Conservation (phyloP, 2,797 vertebrate genomes). For the Uromys caudimaculatus region DNA sequence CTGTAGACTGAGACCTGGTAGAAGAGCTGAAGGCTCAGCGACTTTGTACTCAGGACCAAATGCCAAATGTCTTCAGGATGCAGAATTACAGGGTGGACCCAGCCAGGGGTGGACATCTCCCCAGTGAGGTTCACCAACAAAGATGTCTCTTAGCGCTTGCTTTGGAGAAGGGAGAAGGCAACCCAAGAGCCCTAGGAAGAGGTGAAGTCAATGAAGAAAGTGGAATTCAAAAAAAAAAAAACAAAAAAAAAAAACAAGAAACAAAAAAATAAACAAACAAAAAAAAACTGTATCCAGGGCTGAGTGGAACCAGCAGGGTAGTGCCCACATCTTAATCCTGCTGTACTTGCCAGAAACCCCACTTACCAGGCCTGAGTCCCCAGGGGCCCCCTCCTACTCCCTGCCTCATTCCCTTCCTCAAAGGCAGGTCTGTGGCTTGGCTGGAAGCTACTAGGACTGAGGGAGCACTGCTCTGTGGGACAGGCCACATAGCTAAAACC, state of each 20-base stretch:
- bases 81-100: background rate
- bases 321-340: background rate
- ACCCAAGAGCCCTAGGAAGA: background rate
- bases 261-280: no score
- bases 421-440: constrained; percentile 70
- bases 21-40: background rate
- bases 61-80: background rate
- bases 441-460: constrained; percentile 27
- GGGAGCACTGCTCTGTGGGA: constrained; percentile 51
- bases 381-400: background rate
- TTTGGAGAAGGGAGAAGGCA: background rate
- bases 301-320: background rate
- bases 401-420: constrained; percentile 27
- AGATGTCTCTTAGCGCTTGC: background rate
- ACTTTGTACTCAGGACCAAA: background rate
- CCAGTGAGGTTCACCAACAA: background rate
- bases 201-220: background rate
- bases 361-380: constrained; percentile 31
- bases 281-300: background rate
- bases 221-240: background rate
- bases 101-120: background rate
- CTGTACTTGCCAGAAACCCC: constrained; percentile 41
- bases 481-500: constrained; percentile 73
- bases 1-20: background rate
- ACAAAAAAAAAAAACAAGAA: background rate